Evolutionary conservation across 2,797 vertebrate genomes (phyloP).

Genomic region (Enteromius radiatus): DNA sequence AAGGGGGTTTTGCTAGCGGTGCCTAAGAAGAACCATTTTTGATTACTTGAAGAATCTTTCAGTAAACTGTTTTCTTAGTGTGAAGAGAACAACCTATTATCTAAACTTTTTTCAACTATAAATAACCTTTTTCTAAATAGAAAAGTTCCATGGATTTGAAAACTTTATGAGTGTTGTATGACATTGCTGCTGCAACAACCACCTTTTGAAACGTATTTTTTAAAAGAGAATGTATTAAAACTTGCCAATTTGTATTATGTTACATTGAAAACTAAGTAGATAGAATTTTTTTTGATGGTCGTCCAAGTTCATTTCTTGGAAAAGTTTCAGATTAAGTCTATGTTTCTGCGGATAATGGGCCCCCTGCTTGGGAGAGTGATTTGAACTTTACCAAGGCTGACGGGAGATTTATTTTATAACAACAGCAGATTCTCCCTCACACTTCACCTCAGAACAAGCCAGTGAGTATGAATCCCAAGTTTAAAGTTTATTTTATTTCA

Average conservation of each 20-base stretch:
- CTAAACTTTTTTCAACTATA: neutral
- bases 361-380: slow-evolving; percentile 20
- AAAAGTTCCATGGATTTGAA: neutral
- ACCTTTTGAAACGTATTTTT: neutral
- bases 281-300: neutral
- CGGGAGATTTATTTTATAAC: slow-evolving; percentile 35
- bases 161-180: neutral
- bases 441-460: slow-evolving; percentile 28
- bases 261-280: neutral
- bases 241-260: neutral
- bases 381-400: slow-evolving; percentile 29
- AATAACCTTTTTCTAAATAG: neutral
- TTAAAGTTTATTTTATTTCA: slow-evolving; percentile 57
- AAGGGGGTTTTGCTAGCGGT: neutral
- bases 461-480: slow-evolving; percentile 49
- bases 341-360: slow-evolving; percentile 15
- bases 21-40: neutral
- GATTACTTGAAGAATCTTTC: neutral
- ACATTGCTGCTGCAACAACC: neutral
- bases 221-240: neutral
- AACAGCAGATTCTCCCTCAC: neutral
- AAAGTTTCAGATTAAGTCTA: slow-evolving; percentile 22
- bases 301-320: slow-evolving; percentile 11
- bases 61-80: neutral
- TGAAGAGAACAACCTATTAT: neutral